These are phyloP conservation scores for Chloroceryle inda DNA, from an alignment of 2,797 vertebrate species.

Conservation along the genomic window DNA sequence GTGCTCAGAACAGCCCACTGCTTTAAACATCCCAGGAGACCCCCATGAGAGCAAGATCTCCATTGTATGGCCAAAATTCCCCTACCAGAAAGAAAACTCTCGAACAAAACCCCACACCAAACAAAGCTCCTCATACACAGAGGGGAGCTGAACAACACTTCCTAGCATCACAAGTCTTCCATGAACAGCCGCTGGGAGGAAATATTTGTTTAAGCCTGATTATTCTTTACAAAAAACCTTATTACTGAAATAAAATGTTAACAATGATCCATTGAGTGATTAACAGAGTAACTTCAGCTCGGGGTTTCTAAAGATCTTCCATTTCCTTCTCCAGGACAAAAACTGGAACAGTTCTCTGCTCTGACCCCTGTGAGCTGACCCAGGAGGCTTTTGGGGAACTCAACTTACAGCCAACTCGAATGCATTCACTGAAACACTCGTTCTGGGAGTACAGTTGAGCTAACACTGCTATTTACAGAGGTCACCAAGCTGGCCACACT, in stretches of 20 bases:
- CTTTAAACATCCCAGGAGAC: background rate
- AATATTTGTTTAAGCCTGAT: background rate
- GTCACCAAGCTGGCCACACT: background rate
- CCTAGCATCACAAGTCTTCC: background rate
- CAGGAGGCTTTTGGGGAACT: background rate
- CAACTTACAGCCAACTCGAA: background rate
- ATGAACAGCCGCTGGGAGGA: background rate
- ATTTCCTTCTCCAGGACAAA: slow-evolving; percentile 6
- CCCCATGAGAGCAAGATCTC: background rate
- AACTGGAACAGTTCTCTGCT: background rate
- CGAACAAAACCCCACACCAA: background rate
- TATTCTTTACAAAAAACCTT: background rate
- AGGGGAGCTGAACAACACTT: background rate
- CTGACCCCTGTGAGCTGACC: background rate
- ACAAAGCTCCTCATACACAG: background rate
- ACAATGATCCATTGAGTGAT: slow-evolving; percentile 19
- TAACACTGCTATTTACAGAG: background rate
- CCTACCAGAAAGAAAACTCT: background rate
- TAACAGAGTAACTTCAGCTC: background rate
- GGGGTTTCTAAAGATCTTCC: background rate
- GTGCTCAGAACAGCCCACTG: background rate
- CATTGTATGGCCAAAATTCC: background rate
- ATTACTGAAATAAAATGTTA: slow-evolving; percentile 23
- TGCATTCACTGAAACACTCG: background rate
- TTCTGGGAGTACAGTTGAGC: background rate